Conservation (phyloP, 2,113 vertebrate genomes). For the Monopterus albus region DNA sequence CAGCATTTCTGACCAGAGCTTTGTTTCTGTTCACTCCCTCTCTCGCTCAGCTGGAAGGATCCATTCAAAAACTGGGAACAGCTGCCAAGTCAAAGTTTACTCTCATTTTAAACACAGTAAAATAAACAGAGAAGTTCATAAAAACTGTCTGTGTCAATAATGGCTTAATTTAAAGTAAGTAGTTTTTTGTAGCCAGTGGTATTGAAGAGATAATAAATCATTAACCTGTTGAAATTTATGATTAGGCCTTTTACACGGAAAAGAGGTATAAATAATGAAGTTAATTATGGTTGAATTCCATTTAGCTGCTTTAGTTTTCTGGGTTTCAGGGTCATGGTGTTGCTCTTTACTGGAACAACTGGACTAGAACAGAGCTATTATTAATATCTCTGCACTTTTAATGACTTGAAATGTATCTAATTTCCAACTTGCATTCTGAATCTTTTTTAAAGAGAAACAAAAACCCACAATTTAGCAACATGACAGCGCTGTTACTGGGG, state of each 20-base stretch:
- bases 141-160: neutral
- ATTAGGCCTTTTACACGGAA: neutral
- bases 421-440: no score
- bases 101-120: constrained; percentile 13
- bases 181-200: neutral
- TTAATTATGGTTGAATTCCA: neutral
- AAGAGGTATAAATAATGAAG: neutral
- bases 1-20: constrained; percentile 25
- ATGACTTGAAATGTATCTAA: no score
- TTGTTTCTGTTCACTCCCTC: constrained; percentile 16
- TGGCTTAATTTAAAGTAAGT: constrained; percentile 26
- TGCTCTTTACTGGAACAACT: neutral
- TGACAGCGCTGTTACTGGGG: no score
- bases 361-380: no score
- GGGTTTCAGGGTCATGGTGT: neutral
- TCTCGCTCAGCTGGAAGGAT: constrained; percentile 24
- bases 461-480: no score
- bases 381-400: no score
- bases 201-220: neutral
- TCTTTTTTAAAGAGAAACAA: no score
- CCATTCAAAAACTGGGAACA: constrained; percentile 1
- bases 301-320: constrained; percentile 3
- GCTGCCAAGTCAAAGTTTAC: constrained; percentile 17
- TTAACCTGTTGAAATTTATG: neutral
- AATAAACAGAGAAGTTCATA: constrained; percentile 10